Base-by-base conservation (phyloP, 2,797 vertebrate genomes). In the Gadopsis marmoratus region DNA sequence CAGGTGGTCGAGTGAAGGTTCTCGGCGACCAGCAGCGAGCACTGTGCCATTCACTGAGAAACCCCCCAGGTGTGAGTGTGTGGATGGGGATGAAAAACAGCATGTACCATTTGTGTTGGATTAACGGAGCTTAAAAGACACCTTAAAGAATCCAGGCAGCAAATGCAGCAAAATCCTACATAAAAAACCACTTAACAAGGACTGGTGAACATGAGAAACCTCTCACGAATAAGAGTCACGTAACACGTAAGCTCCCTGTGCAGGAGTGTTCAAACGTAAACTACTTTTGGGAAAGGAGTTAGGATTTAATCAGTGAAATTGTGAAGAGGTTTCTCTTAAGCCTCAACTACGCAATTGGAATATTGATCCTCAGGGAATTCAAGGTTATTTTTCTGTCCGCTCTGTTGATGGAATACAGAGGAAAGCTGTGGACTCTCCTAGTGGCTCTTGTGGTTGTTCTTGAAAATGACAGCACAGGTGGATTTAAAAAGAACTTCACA, bases 81-180 rank as follows among this genome's bases (percentile, higher is more conserved):
- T 13, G 53, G 10, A 13, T 10, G 73, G 21, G 50, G 54, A 66
- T 53, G 56, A 53, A 60, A 60, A 23, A 39, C 62, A 39, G 68
- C 50, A 21, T 45, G 54, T 31, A 63, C 47, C 58, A 68, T 60
- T 65, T 69, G 14, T 59, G 59, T 11, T 29, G 74, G 81, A 78
- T 83, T 75, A 83, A 60, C 19, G 29, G 55, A 81, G 65, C 17
- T 82, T 61, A 73, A 47, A 72, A 47, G 61, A 39, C 58, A 62
- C 21, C 53, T 59, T 9, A 23, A 41, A 70, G 19, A 74, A 81
- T 58, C 47, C 54, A 33, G 31, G 9, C 53, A n/a, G 45, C 26
- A 53, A 35, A 23, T 39, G 45, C 48, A 19, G 37, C 19, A 37
- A 74, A 69, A 74, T 60, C 26, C 13, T 5, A 29, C 43, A 51